Percentiles rank a stretch among this genome's conserved stretches.
These are phyloP conservation scores for Hydrozoanthus tunicans DNA, from an alignment of 64 coral and sea anemone genomes.

Conservation along the genomic window DNA sequence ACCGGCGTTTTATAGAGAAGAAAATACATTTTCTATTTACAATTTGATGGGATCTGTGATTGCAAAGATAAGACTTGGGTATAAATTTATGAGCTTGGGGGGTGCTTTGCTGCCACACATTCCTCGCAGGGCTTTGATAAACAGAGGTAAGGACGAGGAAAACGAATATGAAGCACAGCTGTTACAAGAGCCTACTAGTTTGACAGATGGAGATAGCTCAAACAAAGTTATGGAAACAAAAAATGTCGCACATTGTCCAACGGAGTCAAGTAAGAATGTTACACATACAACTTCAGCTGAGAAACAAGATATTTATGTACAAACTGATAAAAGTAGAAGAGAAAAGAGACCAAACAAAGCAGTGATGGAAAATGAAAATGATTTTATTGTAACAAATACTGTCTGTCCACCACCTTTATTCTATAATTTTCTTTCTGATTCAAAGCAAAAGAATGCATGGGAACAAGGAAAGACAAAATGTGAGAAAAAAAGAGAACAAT, in stretches of 20 bases:
- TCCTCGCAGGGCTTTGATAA: slow-evolving; percentile 42
- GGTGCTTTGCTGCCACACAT: slow-evolving; percentile 80
- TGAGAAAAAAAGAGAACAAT: neutral
- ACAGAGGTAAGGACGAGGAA: slow-evolving; percentile 26
- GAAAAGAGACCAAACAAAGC: neutral
- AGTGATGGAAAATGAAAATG: slow-evolving; percentile 42
- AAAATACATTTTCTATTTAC: slow-evolving; percentile 75
- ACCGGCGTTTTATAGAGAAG: slow-evolving; percentile 75
- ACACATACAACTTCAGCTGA: neutral
- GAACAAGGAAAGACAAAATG: neutral
- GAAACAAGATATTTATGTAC: slow-evolving; percentile 54
- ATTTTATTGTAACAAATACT: slow-evolving; percentile 79
- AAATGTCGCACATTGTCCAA: neutral
- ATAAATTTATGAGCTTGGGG: slow-evolving; percentile 87
- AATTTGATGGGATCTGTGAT: slow-evolving; percentile 89
- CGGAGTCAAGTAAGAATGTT: neutral
- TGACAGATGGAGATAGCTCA: neutral
- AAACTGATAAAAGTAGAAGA: slow-evolving; percentile 52
- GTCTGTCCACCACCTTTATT: slow-evolving; percentile 84
- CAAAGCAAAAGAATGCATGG: neutral
- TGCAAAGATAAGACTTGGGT: slow-evolving; percentile 73
- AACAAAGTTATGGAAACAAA: neutral
- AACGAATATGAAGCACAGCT: neutral
- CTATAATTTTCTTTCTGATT: slow-evolving; percentile 65
- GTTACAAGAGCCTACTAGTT: neutral